Conservation (phyloP, 2,113 vertebrate genomes). For the Mandrillus leucophaeus region DNA sequence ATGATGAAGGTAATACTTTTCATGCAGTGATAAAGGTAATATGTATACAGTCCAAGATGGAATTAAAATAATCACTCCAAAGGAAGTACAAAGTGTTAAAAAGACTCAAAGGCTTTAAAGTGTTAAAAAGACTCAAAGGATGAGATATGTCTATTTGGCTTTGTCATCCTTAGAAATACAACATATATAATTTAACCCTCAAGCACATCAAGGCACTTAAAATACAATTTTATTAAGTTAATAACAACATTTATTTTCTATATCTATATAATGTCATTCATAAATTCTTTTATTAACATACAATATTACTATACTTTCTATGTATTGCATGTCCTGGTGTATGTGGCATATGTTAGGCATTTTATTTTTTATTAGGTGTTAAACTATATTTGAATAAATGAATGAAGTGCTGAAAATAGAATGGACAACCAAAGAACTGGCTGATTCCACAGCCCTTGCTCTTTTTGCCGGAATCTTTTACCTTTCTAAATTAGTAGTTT, state of each 20-base stretch:
- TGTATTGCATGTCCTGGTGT: neutral
- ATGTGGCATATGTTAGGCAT: neutral
- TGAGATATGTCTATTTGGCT: neutral
- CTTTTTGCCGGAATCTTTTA: neutral
- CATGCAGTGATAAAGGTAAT: neutral
- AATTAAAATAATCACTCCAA: constrained; percentile 8
- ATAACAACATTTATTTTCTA: neutral
- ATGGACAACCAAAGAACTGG: neutral
- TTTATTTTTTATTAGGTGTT: constrained; percentile 14
- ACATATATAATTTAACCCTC: neutral
- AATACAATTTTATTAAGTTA: neutral
- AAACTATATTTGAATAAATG: constrained; percentile 43
- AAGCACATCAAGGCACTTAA: neutral
- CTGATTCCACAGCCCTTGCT: neutral
- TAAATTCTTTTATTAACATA: constrained; percentile 11
- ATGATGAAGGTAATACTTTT: neutral
- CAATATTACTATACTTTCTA: neutral
- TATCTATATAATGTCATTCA: neutral
- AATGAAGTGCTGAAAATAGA: neutral
- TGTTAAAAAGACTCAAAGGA: neutral
- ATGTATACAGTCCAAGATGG: neutral
- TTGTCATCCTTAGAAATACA: neutral
- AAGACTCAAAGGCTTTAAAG: neutral
- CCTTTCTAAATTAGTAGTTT: neutral
- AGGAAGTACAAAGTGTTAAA: neutral